phyloP scores from a whole-genome alignment of 2,113 vertebrate genomes.

The Mugil cephalus region DNA sequence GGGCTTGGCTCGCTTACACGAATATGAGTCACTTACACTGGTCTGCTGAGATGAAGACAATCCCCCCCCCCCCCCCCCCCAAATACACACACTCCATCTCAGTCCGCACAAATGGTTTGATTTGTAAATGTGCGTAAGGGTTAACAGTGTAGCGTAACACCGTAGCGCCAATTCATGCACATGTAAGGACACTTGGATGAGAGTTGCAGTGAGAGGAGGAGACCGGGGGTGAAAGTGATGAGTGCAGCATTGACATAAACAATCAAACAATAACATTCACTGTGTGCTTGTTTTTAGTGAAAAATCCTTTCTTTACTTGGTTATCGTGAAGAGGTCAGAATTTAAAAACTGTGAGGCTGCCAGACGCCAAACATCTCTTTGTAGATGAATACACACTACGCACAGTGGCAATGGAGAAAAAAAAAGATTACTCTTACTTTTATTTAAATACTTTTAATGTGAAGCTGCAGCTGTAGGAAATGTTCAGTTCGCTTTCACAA shows the following conservation, averaged over 20 bases:
- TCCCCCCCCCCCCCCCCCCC: slow-evolving; percentile 3
- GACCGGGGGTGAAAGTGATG: slow-evolving; percentile 47
- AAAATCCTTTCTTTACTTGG: slow-evolving; percentile 2
- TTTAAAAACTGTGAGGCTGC: neutral
- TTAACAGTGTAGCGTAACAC: slow-evolving; percentile 9
- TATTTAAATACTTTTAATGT: too few relatives aligned
- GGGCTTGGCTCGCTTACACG: slow-evolving; percentile 60
- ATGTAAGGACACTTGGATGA: slow-evolving; percentile 13
- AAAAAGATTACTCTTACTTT: too few relatives aligned
- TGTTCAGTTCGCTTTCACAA: too few relatives aligned
- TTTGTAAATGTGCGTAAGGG: slow-evolving; percentile 54
- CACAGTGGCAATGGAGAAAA: neutral
- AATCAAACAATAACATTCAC: slow-evolving; percentile 42
- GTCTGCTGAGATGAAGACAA: slow-evolving; percentile 61
- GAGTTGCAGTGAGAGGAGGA: slow-evolving; percentile 36
- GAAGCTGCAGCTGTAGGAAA: too few relatives aligned
- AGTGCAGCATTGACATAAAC: slow-evolving; percentile 37
- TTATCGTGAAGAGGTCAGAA: neutral
- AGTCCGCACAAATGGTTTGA: slow-evolving; percentile 57
- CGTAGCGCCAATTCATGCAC: slow-evolving; percentile 30
- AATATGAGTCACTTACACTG: slow-evolving; percentile 74
- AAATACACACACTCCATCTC: slow-evolving; percentile 52
- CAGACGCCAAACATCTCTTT: neutral
- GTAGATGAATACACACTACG: neutral
- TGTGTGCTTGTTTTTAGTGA: slow-evolving; percentile 1